These are phyloP conservation scores for Tylochromis polylepis DNA, from an alignment of 2,113 vertebrate species.

Conservation along the genomic window DNA sequence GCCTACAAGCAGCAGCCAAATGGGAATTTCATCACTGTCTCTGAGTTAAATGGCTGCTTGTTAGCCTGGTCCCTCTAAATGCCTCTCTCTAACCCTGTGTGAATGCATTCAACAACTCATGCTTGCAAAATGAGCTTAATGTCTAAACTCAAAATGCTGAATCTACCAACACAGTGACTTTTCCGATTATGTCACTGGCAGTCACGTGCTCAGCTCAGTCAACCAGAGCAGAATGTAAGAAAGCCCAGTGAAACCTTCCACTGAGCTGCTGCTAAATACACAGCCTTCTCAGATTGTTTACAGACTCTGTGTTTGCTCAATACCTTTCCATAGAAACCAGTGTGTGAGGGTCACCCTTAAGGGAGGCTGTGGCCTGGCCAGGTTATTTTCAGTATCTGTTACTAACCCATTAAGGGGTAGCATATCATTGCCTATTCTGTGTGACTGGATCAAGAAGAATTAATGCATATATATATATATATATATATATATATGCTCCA, in stretches of 20 bases:
- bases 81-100: not conserved
- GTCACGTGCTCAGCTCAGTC: constrained; percentile 1
- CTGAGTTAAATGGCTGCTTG: constrained; percentile 16
- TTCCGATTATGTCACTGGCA: not conserved
- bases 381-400: constrained; percentile 64
- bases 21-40: constrained; percentile 4
- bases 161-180: not conserved
- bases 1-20: not conserved
- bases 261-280: constrained; percentile 31
- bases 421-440: constrained; percentile 8
- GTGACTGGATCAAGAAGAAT: not conserved
- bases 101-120: not conserved
- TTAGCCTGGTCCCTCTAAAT: constrained; percentile 15
- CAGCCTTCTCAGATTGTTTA: constrained; percentile 10
- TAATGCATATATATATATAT: not conserved
- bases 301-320: constrained; percentile 36
- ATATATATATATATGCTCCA: not conserved
- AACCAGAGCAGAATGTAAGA: constrained; percentile 1
- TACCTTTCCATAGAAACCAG: constrained; percentile 46
- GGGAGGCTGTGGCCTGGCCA: not conserved
- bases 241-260: not conserved
- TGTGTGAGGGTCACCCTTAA: constrained; percentile 53
- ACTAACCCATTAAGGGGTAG: constrained; percentile 32
- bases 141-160: not conserved
- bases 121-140: not conserved